Evolutionary conservation across 1,140 invertebrate genomes (phyloP).

Genomic region (Drosophila navojoa): DNA sequence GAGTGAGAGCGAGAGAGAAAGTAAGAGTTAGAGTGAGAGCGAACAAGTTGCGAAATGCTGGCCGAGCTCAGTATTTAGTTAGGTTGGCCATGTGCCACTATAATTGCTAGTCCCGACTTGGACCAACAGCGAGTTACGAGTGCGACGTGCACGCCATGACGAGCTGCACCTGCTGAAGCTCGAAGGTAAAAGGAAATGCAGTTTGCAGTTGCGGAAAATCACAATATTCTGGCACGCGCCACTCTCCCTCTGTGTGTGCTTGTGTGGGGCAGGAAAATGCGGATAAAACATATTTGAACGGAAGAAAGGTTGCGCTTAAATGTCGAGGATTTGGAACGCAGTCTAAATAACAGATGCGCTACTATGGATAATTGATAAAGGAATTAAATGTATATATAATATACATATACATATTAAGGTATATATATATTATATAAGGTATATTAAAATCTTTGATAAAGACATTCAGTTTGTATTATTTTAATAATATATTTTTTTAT

Average conservation of each 20-base stretch:
- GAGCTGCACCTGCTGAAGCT: constrained; percentile 4
- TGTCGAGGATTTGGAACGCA: constrained; percentile 4
- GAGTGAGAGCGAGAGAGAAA: not conserved
- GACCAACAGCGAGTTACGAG: constrained; percentile 40
- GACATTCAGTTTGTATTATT: no score
- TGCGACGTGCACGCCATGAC: constrained; percentile 31
- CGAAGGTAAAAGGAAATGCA: constrained; percentile 28
- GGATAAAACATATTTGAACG: constrained; percentile 30
- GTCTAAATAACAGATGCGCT: constrained; percentile 16
- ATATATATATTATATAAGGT: no score
- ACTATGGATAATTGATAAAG: constrained; percentile 6
- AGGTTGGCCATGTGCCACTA: constrained; percentile 35
- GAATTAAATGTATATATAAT: not conserved
- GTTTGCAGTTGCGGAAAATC: constrained; percentile 24
- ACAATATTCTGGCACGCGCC: constrained; percentile 40
- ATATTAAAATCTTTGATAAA: no score
- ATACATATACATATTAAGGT: not conserved
- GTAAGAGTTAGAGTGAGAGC: not conserved
- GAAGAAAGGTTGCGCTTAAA: constrained; percentile 40
- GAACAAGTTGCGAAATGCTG: not conserved
- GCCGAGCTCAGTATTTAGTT: constrained; percentile 10
- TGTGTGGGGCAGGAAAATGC: constrained; percentile 11
- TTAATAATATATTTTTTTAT: no score
- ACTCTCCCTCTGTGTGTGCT: constrained; percentile 2
- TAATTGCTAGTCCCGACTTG: constrained; percentile 33